These are phyloP conservation scores for Rhadina sibilatrix DNA, from an alignment of 2,113 vertebrate species.

Conservation along the genomic window DNA sequence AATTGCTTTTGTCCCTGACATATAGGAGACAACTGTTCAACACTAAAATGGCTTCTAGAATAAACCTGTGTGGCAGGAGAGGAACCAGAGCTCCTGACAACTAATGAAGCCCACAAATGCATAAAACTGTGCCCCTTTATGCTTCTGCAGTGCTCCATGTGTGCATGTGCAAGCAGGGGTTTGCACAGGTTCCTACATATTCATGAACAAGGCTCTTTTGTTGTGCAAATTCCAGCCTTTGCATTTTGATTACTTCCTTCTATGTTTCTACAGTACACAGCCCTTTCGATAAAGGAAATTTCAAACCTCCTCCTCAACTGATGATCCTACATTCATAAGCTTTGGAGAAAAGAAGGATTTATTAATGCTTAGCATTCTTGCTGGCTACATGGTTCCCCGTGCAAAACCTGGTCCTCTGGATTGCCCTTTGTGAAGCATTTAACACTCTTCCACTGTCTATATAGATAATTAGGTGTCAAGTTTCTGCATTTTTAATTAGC, in stretches of 20 bases:
- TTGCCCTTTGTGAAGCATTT: background rate
- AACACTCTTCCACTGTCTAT: background rate
- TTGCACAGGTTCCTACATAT: background rate
- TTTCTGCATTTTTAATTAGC: background rate
- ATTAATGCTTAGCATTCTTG: background rate
- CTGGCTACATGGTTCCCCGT: background rate
- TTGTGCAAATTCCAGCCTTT: background rate
- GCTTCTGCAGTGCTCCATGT: background rate
- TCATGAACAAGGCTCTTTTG: background rate
- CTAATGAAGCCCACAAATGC: background rate
- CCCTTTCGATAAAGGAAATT: background rate
- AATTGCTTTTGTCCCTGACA: background rate
- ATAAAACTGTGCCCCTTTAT: background rate
- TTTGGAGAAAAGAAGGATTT: background rate
- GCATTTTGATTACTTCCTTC: constrained; percentile 28
- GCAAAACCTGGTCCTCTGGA: background rate
- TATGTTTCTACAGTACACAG: background rate
- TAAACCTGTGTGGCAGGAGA: background rate
- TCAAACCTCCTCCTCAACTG: background rate
- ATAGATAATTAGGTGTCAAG: background rate
- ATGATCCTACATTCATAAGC: background rate
- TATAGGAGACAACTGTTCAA: background rate
- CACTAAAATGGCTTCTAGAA: background rate
- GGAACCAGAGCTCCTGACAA: background rate
- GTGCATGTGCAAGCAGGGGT: background rate